Conservation (phyloP, 2,888 invertebrate species). For the Agrochola lychnidis region DNA sequence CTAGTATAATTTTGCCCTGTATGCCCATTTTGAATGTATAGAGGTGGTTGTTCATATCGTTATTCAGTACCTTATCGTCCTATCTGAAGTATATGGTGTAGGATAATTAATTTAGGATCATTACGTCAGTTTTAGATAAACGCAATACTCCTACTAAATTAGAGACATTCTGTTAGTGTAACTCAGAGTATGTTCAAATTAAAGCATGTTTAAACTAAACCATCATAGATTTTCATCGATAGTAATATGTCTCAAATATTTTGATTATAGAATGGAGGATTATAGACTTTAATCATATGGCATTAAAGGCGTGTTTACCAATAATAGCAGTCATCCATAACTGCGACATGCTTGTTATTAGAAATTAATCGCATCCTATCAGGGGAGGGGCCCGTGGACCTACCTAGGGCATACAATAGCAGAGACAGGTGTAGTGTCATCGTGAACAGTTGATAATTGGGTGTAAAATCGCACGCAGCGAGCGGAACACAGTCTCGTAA, state of each 20-base stretch:
- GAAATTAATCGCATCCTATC: constrained; percentile 22
- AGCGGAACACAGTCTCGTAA: constrained; percentile 71
- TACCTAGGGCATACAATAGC: background rate
- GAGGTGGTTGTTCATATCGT: constrained; percentile 44
- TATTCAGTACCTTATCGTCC: constrained; percentile 13
- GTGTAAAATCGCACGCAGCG: constrained; percentile 70
- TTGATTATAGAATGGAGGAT: background rate
- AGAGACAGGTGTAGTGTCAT: constrained; percentile 29
- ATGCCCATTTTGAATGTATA: constrained; percentile 43
- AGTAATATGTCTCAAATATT: background rate
- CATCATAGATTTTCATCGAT: constrained; percentile 13
- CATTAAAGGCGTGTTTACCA: background rate
- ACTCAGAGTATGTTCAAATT: constrained; percentile 5
- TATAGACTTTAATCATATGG: background rate
- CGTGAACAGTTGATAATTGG: constrained; percentile 62
- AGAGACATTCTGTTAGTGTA: background rate
- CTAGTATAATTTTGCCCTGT: constrained; percentile 21
- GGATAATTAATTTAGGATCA: background rate
- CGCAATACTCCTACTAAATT: background rate
- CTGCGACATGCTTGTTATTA: constrained; percentile 47
- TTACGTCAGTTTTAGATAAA: background rate
- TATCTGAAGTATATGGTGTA: constrained; percentile 15
- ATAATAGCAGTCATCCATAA: constrained; percentile 34
- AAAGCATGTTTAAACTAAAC: constrained; percentile 21
- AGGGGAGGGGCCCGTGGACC: background rate